phyloP scores from a whole-genome alignment of 64 coral and sea anemone species.

The Porites australiensis region DNA sequence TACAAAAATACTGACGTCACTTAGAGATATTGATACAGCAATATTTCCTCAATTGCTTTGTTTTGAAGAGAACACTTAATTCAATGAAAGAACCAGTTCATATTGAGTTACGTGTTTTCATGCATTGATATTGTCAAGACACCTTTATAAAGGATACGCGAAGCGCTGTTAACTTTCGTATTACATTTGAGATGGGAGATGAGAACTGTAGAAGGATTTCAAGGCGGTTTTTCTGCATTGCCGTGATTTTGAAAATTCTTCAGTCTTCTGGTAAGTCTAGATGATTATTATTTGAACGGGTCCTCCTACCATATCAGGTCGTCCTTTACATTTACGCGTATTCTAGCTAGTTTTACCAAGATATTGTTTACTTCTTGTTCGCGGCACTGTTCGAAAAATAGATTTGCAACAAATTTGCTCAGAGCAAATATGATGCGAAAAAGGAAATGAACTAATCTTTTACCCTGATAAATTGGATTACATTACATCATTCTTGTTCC shows the following conservation, averaged over 20 bases:
- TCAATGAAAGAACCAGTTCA: background rate
- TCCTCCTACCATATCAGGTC: too few relatives aligned
- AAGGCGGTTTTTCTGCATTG: background rate
- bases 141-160: background rate
- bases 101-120: background rate
- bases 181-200: background rate
- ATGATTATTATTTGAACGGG: background rate
- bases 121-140: background rate
- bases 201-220: background rate
- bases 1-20: too few relatives aligned
- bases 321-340: too few relatives aligned
- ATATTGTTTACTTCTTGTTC: too few relatives aligned
- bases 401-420: too few relatives aligned
- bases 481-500: background rate
- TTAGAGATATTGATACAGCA: too few relatives aligned
- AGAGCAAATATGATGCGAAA: too few relatives aligned
- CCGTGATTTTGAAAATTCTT: background rate
- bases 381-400: too few relatives aligned
- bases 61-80: background rate
- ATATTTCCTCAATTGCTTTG: too few relatives aligned
- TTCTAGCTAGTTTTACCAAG: too few relatives aligned
- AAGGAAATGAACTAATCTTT: too few relatives aligned
- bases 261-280: background rate
- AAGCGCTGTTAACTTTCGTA: background rate
- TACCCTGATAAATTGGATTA: background rate